A percentile compares a stretch with the other conserved stretches of the same genome.
Evolutionary conservation across 2,797 vertebrate genomes (phyloP).

Genomic region (Rhabdomys pumilio): DNA sequence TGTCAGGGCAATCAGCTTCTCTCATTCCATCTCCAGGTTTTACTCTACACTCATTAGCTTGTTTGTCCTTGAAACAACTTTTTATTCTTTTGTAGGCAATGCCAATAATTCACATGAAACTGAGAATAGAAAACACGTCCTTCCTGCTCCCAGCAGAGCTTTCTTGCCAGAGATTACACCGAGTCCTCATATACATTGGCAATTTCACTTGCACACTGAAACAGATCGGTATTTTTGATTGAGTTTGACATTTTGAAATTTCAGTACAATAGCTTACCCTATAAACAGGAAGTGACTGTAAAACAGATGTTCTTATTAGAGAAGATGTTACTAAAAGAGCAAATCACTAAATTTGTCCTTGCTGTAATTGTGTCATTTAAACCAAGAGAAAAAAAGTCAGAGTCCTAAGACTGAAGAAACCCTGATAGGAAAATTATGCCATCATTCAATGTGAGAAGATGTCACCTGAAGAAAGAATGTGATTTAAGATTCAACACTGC

Average conservation of each 20-base stretch:
- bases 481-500: conserved; percentile 65
- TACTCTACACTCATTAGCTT: conserved; percentile 25
- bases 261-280: conserved; percentile 84
- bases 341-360: conserved; percentile 84
- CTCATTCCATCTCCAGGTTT: not conserved
- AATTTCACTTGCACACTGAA: conserved; percentile 71
- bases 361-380: conserved; percentile 83
- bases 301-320: conserved; percentile 86
- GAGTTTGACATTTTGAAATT: conserved; percentile 86
- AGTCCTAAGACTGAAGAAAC: conserved; percentile 77
- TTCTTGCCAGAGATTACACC: conserved; percentile 66
- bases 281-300: conserved; percentile 81
- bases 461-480: conserved; percentile 74
- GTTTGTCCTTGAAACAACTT: conserved; percentile 81
- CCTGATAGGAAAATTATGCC: conserved; percentile 77
- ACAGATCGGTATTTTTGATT: conserved; percentile 83
- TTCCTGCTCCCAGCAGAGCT: conserved; percentile 64
- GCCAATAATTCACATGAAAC: conserved; percentile 75
- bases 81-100: conserved; percentile 72
- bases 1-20: not conserved
- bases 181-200: conserved; percentile 70
- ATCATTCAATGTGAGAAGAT: conserved; percentile 79
- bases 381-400: conserved; percentile 78
- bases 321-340: conserved; percentile 82
- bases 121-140: conserved; percentile 61